Evolutionary conservation across 2,113 vertebrate genomes (phyloP).

Genomic region (Trochalopteron elliotii): DNA sequence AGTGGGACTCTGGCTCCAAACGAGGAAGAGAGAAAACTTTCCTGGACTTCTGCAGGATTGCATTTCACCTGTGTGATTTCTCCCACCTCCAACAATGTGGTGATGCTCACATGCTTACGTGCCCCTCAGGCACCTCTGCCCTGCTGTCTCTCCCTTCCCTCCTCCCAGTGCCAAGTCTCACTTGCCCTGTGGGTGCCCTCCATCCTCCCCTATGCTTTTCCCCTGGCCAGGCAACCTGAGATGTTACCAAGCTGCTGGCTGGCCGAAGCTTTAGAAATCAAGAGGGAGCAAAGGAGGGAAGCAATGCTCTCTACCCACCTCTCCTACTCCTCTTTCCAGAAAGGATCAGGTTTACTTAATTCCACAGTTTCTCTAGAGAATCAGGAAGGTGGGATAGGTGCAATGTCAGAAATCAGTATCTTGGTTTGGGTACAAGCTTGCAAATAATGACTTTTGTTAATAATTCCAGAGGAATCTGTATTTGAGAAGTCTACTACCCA

Average conservation of each 20-base stretch:
- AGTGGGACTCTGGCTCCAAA: not conserved
- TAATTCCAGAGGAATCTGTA: not conserved
- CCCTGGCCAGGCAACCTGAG: not conserved
- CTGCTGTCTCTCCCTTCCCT: not conserved
- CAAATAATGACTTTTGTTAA: not conserved
- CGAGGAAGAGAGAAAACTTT: not conserved
- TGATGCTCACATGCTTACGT: rapidly evolving
- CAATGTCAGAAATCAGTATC: not conserved
- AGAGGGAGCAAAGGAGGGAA: not conserved
- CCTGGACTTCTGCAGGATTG: not conserved
- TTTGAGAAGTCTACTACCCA: not conserved
- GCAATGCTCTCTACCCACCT: not conserved
- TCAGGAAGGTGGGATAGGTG: not conserved
- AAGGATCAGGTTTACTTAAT: not conserved
- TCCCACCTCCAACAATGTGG: not conserved
- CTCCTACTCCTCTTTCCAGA: not conserved
- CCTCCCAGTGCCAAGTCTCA: not conserved
- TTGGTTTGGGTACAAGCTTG: not conserved
- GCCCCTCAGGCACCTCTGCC: not conserved
- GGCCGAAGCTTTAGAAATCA: not conserved
- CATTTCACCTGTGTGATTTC: not conserved
- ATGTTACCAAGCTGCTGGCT: not conserved
- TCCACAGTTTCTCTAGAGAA: not conserved
- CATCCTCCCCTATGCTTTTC: not conserved
- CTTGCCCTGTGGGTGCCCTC: not conserved